phyloP scores from a whole-genome alignment of 2,113 vertebrate species.

The Anser brachyrhynchus region DNA sequence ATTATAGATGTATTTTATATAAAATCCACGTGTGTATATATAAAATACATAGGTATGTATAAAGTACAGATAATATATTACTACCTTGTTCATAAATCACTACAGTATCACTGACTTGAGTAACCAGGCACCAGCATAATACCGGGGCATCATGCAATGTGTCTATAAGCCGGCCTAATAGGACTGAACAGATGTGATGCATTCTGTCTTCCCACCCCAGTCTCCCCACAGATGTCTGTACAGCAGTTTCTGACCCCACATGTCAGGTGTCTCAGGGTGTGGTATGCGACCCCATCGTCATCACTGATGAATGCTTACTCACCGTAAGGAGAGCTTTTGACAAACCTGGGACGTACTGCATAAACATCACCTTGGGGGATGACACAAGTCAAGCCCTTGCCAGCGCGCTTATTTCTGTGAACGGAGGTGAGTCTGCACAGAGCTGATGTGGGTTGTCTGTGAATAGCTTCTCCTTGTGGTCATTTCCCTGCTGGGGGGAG shows the following conservation, averaged over 20 bases:
- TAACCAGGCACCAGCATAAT: neutral
- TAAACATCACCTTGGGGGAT: slow-evolving; percentile 90
- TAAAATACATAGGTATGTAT: neutral
- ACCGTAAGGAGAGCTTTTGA: slow-evolving; percentile 83
- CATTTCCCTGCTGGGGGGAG: neutral
- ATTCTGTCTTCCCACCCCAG: slow-evolving; percentile 62
- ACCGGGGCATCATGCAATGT: neutral
- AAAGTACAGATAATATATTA: neutral
- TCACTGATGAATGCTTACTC: slow-evolving; percentile 77
- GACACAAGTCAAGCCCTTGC: slow-evolving; percentile 82
- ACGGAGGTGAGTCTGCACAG: slow-evolving; percentile 65
- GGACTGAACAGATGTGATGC: neutral
- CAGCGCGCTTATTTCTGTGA: slow-evolving; percentile 85
- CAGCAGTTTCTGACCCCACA: slow-evolving; percentile 83
- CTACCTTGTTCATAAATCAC: neutral
- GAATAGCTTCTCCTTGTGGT: neutral
- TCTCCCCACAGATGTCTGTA: slow-evolving; percentile 89
- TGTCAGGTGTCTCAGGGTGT: slow-evolving; percentile 79
- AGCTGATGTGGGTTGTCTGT: accelerated
- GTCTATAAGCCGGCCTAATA: neutral
- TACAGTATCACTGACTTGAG: neutral
- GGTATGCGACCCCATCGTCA: slow-evolving; percentile 77
- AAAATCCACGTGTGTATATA: neutral
- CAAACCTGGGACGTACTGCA: slow-evolving; percentile 87
- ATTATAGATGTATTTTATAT: neutral